Conservation (phyloP, 2,113 vertebrate species). For the Cyphomyrus discorhynchus region DNA sequence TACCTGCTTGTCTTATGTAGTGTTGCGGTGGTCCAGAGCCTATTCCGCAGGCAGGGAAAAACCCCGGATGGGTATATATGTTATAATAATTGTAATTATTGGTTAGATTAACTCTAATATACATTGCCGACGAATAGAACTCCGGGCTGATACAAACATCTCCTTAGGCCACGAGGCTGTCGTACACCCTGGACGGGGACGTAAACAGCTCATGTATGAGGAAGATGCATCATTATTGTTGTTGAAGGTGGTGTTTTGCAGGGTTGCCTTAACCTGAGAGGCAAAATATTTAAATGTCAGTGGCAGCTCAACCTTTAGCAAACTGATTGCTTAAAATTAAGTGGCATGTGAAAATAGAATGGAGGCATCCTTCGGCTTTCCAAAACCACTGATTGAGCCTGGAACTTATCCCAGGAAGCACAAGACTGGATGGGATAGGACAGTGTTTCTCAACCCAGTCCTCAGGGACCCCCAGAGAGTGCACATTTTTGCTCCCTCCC, state of each 20-base stretch:
- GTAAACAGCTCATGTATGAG: background rate
- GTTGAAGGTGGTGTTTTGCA: background rate
- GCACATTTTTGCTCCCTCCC: background rate
- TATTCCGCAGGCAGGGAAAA: background rate
- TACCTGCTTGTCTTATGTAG: background rate
- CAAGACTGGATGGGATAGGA: background rate
- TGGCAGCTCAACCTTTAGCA: background rate
- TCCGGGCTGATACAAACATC: background rate
- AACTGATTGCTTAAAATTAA: background rate
- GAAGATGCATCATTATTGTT: background rate
- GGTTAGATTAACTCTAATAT: background rate
- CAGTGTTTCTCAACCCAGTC: background rate
- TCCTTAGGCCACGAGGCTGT: background rate
- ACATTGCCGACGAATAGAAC: background rate
- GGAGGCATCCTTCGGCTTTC: background rate
- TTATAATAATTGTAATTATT: background rate
- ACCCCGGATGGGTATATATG: background rate
- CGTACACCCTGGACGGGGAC: background rate
- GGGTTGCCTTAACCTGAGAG: background rate
- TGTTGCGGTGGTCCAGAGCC: background rate
- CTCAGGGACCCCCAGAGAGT: background rate
- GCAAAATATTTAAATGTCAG: background rate
- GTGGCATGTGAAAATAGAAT: background rate
- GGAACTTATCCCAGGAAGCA: background rate
- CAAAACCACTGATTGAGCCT: background rate